phyloP scores from a whole-genome alignment of 2,888 invertebrate species.

The Pseudoips prasinana region DNA sequence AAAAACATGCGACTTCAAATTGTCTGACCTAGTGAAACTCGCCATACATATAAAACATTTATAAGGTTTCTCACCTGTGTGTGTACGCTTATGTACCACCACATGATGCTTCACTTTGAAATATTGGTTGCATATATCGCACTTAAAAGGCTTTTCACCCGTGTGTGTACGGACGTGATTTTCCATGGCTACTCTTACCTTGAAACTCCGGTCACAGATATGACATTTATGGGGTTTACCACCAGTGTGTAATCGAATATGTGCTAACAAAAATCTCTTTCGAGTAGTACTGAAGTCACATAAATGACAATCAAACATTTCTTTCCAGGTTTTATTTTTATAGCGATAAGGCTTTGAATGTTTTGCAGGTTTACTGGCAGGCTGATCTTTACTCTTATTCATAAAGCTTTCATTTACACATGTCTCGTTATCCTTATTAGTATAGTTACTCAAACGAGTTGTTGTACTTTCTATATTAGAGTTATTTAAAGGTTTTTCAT shows the following conservation, averaged over 20 bases:
- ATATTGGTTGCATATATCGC: neutral
- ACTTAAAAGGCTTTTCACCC: neutral
- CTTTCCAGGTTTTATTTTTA: too few relatives aligned
- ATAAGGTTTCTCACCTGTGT: conserved; percentile 2
- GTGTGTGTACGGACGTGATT: neutral
- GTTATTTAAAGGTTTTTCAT: too few relatives aligned
- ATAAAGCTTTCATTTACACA: too few relatives aligned
- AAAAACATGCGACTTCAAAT: neutral
- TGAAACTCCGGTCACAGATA: neutral
- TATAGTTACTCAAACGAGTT: too few relatives aligned
- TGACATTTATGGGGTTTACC: neutral
- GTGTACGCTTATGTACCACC: neutral
- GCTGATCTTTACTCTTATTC: too few relatives aligned
- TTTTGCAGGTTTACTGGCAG: too few relatives aligned
- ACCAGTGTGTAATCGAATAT: neutral
- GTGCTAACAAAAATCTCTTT: neutral
- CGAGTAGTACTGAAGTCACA: too few relatives aligned
- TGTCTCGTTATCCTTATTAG: too few relatives aligned
- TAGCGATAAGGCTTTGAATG: too few relatives aligned
- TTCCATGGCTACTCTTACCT: neutral
- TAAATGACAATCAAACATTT: too few relatives aligned
- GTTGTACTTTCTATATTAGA: too few relatives aligned
- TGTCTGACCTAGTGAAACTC: neutral
- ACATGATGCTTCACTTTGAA: neutral
- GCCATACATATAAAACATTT: conserved; percentile 1